These are phyloP conservation scores for Xestia sexstrigata DNA, from an alignment of 2,888 invertebrate species.

Conservation along the genomic window DNA sequence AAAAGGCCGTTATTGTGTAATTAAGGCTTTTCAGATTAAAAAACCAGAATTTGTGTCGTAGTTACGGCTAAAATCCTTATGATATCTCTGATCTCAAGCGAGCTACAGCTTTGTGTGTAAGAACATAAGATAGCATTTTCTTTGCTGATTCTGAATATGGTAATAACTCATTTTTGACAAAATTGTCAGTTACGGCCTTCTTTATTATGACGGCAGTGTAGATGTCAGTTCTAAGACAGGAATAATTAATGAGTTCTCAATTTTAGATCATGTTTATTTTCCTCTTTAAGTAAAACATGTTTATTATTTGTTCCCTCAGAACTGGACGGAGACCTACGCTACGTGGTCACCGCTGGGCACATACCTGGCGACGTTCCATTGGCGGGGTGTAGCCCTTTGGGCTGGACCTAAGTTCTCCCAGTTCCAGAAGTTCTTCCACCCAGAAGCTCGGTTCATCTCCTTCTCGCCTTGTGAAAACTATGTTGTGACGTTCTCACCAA, in stretches of 20 bases:
- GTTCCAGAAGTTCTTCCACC: slow-evolving; percentile 97
- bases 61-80: too few relatives aligned
- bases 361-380: slow-evolving; percentile 98
- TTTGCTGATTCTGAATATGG: too few relatives aligned
- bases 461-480: slow-evolving; percentile 99
- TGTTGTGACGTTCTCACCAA: slow-evolving; percentile 97
- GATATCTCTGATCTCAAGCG: too few relatives aligned
- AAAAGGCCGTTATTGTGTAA: too few relatives aligned
- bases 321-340: slow-evolving; percentile 99
- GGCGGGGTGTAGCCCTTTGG: slow-evolving; percentile 98
- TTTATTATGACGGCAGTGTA: too few relatives aligned
- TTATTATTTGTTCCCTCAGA: slow-evolving; percentile 86
- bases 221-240: not conserved
- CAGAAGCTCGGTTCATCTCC: slow-evolving; percentile 98
- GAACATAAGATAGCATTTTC: too few relatives aligned
- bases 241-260: not conserved
- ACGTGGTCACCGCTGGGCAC: slow-evolving; percentile 99
- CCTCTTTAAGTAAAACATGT: not conserved
- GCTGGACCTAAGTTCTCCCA: slow-evolving; percentile 98
- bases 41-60: too few relatives aligned
- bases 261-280: not conserved
- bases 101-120: too few relatives aligned
- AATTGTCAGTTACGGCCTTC: too few relatives aligned
- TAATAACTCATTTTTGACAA: too few relatives aligned
- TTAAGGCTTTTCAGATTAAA: too few relatives aligned